Evolutionary conservation across 2,888 invertebrate species (phyloP), one percentile per base, ranked within the genome.

Genomic region (Baronia brevicornis): DNA sequence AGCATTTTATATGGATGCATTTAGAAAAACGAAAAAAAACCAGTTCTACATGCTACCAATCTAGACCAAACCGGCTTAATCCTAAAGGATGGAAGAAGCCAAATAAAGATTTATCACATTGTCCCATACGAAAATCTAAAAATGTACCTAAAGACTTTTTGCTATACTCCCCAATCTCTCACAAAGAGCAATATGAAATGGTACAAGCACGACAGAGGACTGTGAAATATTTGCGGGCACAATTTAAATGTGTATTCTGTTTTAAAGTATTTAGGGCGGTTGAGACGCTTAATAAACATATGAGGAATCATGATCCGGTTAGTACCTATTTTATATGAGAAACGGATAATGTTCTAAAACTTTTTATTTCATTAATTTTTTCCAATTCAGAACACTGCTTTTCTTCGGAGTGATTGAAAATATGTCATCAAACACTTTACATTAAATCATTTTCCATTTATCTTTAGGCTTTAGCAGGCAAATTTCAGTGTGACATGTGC

Each of bases 291-390:
- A 58, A 51, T 18, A 79, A 77, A 15, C 82, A 84, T 39, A 74
- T 82, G 75, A 67, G 56, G 39, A 84, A 80, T 51, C 82, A 84
- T 55, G 67, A 78, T 41, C 69, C 79, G 37, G 82, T 80, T 36
- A 66, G 70, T 33, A 8, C n/a, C n/a, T n/a, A n/a, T n/a, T n/a
- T n/a, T n/a, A n/a, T n/a, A n/a, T n/a, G 4, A 5, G n/a, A n/a
- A n/a, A n/a, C n/a, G n/a, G n/a, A n/a, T n/a, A n/a, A n/a, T n/a
- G n/a, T n/a, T n/a, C n/a, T n/a, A n/a, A n/a, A n/a, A n/a, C n/a
- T n/a, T n/a, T n/a, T n/a, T n/a, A n/a, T n/a, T n/a, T n/a, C n/a
- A n/a, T n/a, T n/a, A n/a, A n/a, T n/a, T n/a, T n/a, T n/a, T n/a
- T n/a, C n/a, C n/a, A n/a, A n/a, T n/a, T n/a, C n/a, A n/a, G n/a